phyloP scores from a whole-genome alignment of 2,888 invertebrate species.

The Perizoma flavofasciatum region DNA sequence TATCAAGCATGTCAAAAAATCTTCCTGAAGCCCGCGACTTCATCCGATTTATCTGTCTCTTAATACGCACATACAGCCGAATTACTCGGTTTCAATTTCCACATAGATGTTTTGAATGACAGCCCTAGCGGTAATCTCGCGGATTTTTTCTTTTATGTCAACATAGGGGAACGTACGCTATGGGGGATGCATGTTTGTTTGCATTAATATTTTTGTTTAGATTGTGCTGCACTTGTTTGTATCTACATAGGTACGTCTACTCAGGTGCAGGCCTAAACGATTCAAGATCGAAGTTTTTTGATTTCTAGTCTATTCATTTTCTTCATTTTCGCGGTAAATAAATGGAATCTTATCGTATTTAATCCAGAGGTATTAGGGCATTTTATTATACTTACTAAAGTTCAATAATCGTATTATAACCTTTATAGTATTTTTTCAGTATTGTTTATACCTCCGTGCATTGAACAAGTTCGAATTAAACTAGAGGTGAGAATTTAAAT shows the following conservation, averaged over 20 bases:
- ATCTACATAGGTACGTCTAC: too few species aligned
- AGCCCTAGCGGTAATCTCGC: slow-evolving; percentile 52
- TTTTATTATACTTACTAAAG: slow-evolving; percentile 30
- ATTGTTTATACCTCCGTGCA: slow-evolving; percentile 8
- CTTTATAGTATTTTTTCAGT: slow-evolving; percentile 8
- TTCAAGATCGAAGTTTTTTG: too few species aligned
- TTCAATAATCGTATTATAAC: slow-evolving; percentile 12
- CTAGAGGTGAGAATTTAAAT: slow-evolving; percentile 8
- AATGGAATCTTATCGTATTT: slow-evolving; percentile 43
- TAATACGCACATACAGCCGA: too few species aligned
- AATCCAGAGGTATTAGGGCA: slow-evolving; percentile 36
- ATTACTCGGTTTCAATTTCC: too few species aligned
- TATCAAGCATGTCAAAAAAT: too few species aligned
- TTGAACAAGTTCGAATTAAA: slow-evolving; percentile 6
- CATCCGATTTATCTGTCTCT: too few species aligned
- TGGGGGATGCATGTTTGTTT: slow-evolving; percentile 73
- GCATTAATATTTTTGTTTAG: slow-evolving; percentile 74
- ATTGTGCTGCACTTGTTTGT: slow-evolving; percentile 40
- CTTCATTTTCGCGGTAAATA: slow-evolving; percentile 13
- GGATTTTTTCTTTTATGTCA: slow-evolving; percentile 55
- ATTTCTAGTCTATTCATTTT: not conserved
- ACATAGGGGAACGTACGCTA: slow-evolving; percentile 63
- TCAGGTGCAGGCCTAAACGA: too few species aligned
- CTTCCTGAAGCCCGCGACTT: too few species aligned
- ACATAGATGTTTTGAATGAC: slow-evolving; percentile 21